These are phyloP conservation scores for Drosophila truncata DNA, from an alignment of 1,140 invertebrate species.

Conservation along the genomic window DNA sequence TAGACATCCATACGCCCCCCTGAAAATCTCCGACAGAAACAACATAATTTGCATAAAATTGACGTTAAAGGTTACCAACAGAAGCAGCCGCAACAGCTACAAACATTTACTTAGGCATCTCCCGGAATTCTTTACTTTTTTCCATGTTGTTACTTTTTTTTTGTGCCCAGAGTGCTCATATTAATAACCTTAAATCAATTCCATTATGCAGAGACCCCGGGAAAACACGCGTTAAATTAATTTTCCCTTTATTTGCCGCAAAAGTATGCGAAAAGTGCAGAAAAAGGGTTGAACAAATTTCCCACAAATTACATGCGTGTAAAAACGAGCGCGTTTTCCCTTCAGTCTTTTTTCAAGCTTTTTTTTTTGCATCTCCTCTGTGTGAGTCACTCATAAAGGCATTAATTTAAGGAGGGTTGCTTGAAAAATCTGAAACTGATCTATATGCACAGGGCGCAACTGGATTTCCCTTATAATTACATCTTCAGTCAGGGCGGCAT, in stretches of 20 bases:
- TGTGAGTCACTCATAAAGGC: constrained; percentile 55
- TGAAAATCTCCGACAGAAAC: constrained; percentile 58
- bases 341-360: constrained; percentile 1
- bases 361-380: constrained; percentile 9
- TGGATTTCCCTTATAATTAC: constrained; percentile 36
- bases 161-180: constrained; percentile 50
- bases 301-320: constrained; percentile 75
- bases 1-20: constrained; percentile 20
- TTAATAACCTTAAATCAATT: constrained; percentile 85
- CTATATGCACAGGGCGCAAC: constrained; percentile 16
- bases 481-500: constrained; percentile 22
- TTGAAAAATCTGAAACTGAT: constrained; percentile 24
- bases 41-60: constrained; percentile 85
- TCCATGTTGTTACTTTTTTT: constrained; percentile 14
- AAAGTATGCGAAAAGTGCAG: constrained; percentile 43
- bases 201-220: constrained; percentile 63
- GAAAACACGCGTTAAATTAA: constrained; percentile 85
- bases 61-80: constrained; percentile 82
- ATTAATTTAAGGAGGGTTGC: constrained; percentile 46
- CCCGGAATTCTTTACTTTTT: constrained; percentile 38
- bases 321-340: constrained; percentile 61
- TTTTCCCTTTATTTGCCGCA: constrained; percentile 73
- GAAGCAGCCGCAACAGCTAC: constrained; percentile 53
- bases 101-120: constrained; percentile 82
- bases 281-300: constrained; percentile 72